phyloP scores from a whole-genome alignment of 2,113 vertebrate genomes.

The Corvus hawaiiensis region DNA sequence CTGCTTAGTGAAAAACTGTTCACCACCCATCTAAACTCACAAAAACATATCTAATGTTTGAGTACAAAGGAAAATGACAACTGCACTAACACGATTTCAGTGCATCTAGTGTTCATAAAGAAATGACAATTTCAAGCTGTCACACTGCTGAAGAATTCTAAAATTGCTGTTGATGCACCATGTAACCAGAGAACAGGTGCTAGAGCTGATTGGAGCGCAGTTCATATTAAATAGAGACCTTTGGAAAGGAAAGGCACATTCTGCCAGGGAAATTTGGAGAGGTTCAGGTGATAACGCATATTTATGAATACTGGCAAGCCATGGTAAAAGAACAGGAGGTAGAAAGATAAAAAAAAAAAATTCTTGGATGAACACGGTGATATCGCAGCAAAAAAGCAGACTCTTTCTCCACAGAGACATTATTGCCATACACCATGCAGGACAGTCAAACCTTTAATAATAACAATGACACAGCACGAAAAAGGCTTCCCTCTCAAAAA shows the following conservation, averaged over 20 bases:
- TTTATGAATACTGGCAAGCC: slow-evolving; percentile 43
- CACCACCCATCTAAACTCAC: neutral
- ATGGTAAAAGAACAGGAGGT: slow-evolving; percentile 43
- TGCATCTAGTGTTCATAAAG: slow-evolving; percentile 26
- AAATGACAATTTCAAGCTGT: slow-evolving; percentile 61
- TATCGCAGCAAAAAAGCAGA: slow-evolving; percentile 20
- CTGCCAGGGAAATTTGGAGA: slow-evolving; percentile 39
- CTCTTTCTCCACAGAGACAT: neutral
- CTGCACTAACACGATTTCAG: slow-evolving; percentile 31
- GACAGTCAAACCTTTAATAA: slow-evolving; percentile 40
- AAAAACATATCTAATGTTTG: neutral
- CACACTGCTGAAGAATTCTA: slow-evolving; percentile 34
- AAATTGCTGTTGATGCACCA: slow-evolving; percentile 62
- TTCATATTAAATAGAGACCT: slow-evolving; percentile 60
- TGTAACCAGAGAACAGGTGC: slow-evolving; percentile 57
- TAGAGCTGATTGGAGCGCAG: slow-evolving; percentile 19
- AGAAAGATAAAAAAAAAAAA: slow-evolving; percentile 2
- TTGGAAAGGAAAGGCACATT: slow-evolving; percentile 30
- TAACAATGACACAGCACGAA: slow-evolving; percentile 24
- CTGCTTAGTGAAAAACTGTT: neutral
- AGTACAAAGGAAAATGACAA: slow-evolving; percentile 35
- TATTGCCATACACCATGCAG: neutral
- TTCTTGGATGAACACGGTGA: slow-evolving; percentile 22
- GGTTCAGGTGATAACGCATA: slow-evolving; percentile 29
- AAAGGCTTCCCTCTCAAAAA: neutral